These are phyloP conservation scores for Sinocyclocheilus rhinocerous DNA, from an alignment of 2,113 vertebrate species.

Conservation along the genomic window DNA sequence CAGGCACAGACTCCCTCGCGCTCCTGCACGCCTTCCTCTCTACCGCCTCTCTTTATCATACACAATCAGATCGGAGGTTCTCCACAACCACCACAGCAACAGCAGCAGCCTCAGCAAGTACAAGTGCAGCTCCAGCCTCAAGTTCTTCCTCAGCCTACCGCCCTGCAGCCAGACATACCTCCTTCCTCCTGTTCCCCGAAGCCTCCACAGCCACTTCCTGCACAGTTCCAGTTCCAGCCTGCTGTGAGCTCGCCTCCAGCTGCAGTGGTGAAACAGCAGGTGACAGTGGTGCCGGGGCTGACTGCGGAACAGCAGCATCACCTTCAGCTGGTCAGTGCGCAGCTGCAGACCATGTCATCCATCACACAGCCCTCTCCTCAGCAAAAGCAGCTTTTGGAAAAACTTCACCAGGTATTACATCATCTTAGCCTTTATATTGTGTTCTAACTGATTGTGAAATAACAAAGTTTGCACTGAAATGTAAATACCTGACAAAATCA, in stretches of 20 bases:
- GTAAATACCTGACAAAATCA: neutral
- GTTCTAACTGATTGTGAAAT: no score
- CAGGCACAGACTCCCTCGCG: conserved; percentile 80
- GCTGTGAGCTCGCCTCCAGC: conserved; percentile 56
- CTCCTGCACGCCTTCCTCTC: conserved; percentile 81
- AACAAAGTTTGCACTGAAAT: neutral
- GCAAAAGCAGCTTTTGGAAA: conserved; percentile 86
- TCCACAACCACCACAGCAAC: conserved; percentile 71
- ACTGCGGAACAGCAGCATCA: conserved; percentile 82
- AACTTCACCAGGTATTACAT: conserved; percentile 85
- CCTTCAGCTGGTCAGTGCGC: conserved; percentile 81
- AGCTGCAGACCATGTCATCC: conserved; percentile 80
- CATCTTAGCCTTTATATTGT: neutral
- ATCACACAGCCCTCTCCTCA: conserved; percentile 78
- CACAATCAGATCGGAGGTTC: conserved; percentile 81
- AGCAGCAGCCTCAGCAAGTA: conserved; percentile 58
- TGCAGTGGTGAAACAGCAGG: conserved; percentile 73
- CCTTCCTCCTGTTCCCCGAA: conserved; percentile 75
- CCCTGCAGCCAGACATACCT: conserved; percentile 70
- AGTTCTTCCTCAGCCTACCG: conserved; percentile 69
- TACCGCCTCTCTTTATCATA: conserved; percentile 81
- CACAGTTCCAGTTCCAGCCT: conserved; percentile 80
- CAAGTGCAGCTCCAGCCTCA: conserved; percentile 65
- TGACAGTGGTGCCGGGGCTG: conserved; percentile 71
- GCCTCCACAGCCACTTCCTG: conserved; percentile 63